These are phyloP conservation scores for Cerastoderma edule DNA, from an alignment of 2,888 invertebrate species.

Conservation along the genomic window DNA sequence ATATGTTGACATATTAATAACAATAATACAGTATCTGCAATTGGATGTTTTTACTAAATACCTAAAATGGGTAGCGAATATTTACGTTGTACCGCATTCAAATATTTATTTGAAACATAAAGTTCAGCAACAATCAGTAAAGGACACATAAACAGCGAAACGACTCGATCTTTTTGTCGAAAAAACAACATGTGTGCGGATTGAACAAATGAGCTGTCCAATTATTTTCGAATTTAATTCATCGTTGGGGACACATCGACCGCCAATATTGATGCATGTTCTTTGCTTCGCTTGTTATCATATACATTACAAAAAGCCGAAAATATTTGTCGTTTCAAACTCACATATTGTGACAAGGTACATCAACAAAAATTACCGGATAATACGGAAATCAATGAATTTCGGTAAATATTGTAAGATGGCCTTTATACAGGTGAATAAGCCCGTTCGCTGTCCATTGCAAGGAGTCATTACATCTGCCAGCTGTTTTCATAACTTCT, in stretches of 20 bases:
- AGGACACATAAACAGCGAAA: slow-evolving; percentile 10
- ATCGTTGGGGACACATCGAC: slow-evolving; percentile 20
- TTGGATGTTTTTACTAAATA: too few species aligned
- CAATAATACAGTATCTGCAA: too few species aligned
- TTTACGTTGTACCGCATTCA: neutral
- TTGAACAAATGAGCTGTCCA: slow-evolving; percentile 42
- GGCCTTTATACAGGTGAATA: slow-evolving; percentile 36
- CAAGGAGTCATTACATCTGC: slow-evolving; percentile 34
- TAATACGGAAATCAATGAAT: slow-evolving; percentile 45
- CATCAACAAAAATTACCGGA: slow-evolving; percentile 57
- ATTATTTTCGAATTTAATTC: slow-evolving; percentile 42
- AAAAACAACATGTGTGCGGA: slow-evolving; percentile 20
- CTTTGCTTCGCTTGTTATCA: slow-evolving; percentile 42
- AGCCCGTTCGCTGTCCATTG: slow-evolving; percentile 46
- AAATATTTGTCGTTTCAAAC: slow-evolving; percentile 55
- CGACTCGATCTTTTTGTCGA: slow-evolving; percentile 23
- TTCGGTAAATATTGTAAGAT: slow-evolving; percentile 49
- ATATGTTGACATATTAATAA: too few species aligned
- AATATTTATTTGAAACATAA: slow-evolving; percentile 13
- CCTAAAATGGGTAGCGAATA: too few species aligned
- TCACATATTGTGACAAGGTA: slow-evolving; percentile 49
- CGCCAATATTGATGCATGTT: slow-evolving; percentile 24
- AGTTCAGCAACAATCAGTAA: neutral
- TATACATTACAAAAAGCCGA: slow-evolving; percentile 52
- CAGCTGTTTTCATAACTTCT: slow-evolving; percentile 48